Base-by-base conservation (phyloP, 2,113 vertebrate genomes). In the Jaculus jaculus region DNA sequence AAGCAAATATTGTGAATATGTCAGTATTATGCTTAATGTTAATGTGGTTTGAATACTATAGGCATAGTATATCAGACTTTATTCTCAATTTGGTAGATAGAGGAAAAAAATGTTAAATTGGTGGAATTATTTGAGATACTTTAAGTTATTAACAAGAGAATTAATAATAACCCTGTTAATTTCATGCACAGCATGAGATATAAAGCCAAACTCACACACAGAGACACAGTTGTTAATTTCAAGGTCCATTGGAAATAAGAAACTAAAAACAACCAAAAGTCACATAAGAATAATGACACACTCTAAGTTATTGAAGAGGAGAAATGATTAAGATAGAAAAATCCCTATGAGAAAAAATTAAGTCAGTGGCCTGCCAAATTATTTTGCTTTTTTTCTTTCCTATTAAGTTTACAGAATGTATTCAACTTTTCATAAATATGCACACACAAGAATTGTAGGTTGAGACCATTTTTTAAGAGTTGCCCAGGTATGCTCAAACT, bases 61-160 rank as follows among this genome's bases (percentile, higher is more conserved):
- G 84, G 12, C 10, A 79, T 47, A 37, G 5, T 51, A 21, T 13
- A 78, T 66, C 18, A 83, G n/a, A 12, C 3, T 84, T 89, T 84
- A 84, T 73, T 84, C 7, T 79, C 58, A 30, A 4, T 79, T 34
- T 63, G 21, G 23, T 5, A 80, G 69, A 39, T 13, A 42, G 3
- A 9, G 88, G 32, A 83, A 5, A 93, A 93, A 68, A 91, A 51
- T 91, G 9, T 84, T 74, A 69, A 86, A 84, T 51, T 73, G 66
- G 32, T 58, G 61, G 37, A 60, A 81, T 74, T 85, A 26, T 51
- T 58, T 51, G 28, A 21, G 28, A 37, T 65, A 26, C 37, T 23
- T 92, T 80, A 80, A 88, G 68, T 89, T 80, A 74, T 85, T 85
- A 80, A 85, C 68, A 95, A 89, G 74, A 92, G 60, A 95, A 60